Evolutionary conservation across 2,888 invertebrate genomes (phyloP), one percentile per base, ranked within the genome.

Genomic region (Zygogramma bicolorata): DNA sequence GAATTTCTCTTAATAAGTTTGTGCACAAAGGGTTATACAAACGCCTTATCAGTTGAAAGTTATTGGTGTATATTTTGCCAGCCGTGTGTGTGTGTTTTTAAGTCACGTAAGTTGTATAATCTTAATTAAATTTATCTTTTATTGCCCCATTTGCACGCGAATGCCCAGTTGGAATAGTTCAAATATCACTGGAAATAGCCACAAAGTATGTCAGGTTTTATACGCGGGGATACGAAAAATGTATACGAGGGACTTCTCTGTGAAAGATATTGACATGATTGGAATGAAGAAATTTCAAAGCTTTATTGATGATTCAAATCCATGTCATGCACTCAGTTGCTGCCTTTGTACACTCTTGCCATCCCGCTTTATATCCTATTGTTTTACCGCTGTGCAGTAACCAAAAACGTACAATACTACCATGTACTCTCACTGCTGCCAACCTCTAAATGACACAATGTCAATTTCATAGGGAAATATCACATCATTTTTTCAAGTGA

Each of bases 81-180:
- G 68, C 73, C 70, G 62, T 77, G 71, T 75, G 71, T 75, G 71
- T 75, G 75, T 78, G 74, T 79, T 79, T 78, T 75, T 74, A 15
- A 75, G 79, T 79, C 79, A 79, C 79, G 79, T 77, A 78, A 71
- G 71, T 75, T 70, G 75, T 73, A 76, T 79, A 78, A 78, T 79
- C 78, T 79, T 81, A 80, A 80, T 81, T 80, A 81, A 81, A 80
- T 80, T 81, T 78, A 73, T 79, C 77, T 78, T 77, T 79, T 76
- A 79, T 79, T 68, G 74, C 77, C 75, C 74, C 70, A 73, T 80
- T 80, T 77, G 75, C 81, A 81, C 81, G 81, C 81, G 71, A 81
- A 70, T 74, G 75, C 75, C 70, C 75, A 73, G 53, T 73, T 61
- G 62, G 61, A 70, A 65, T 69, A 65, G 31, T 53, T 71, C 65